Evolutionary conservation across 2,113 vertebrate species (phyloP).

Genomic region (Struthidea cinerea): DNA sequence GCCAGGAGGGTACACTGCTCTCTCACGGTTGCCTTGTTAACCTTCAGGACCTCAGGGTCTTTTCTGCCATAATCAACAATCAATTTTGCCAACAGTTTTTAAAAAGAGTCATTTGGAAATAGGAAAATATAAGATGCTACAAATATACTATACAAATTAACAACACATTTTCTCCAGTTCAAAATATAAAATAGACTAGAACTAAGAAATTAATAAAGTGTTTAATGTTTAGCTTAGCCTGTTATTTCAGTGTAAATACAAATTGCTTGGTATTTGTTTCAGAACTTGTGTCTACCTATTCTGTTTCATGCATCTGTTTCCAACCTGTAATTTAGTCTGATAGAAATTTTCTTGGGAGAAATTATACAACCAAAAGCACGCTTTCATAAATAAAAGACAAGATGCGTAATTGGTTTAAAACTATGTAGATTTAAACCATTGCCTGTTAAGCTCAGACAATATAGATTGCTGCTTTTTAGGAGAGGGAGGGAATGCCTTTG

Average conservation of each 20-base stretch:
- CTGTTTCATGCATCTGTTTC: neutral
- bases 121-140: neutral
- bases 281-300: neutral
- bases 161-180: neutral
- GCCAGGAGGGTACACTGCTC: neutral
- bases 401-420: conserved; percentile 24
- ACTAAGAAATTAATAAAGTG: neutral
- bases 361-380: neutral
- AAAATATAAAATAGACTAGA: neutral
- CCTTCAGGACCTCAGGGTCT: neutral
- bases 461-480: conserved; percentile 44
- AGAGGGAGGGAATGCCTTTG: conserved; percentile 1
- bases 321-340: conserved; percentile 15
- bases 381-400: conserved; percentile 28
- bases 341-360: neutral
- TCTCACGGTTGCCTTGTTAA: neutral
- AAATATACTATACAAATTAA: neutral
- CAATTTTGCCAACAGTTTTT: neutral
- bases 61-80: neutral
- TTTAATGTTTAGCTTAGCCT: neutral
- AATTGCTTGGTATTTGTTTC: neutral
- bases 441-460: conserved; percentile 31
- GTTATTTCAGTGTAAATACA: neutral
- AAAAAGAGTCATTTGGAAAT: neutral
- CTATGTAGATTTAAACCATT: neutral